A percentile compares a stretch with the other conserved stretches of the same genome.
Evolutionary conservation across 2,797 vertebrate genomes (phyloP).

Genomic region (Phalloptychus januarius): DNA sequence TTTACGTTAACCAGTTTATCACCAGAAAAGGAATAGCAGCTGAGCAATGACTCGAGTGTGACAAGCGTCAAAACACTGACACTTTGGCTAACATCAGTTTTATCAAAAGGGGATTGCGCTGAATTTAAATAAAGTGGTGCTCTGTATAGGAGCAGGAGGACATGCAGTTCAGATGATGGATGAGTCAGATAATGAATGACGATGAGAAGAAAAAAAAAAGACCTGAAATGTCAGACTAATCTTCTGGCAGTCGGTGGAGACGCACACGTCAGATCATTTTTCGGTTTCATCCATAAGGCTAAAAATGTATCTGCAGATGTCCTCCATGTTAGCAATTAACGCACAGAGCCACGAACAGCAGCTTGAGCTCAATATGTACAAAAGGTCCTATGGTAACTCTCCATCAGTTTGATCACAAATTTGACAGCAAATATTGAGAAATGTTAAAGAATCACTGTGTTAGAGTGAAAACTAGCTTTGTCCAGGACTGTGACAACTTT

Average conservation of each 20-base stretch:
- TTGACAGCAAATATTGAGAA: neutral
- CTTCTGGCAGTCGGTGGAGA: conserved; percentile 35
- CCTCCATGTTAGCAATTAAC: neutral
- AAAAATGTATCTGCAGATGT: conserved; percentile 24
- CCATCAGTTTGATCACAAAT: neutral
- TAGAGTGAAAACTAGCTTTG: too few species aligned
- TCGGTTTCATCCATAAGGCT: conserved; percentile 40
- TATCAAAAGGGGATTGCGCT: neutral
- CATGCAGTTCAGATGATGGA: conserved; percentile 28
- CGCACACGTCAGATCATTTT: conserved; percentile 15
- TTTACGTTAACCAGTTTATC: neutral
- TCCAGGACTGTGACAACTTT: too few species aligned
- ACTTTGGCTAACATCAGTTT: neutral
- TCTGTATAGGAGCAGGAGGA: neutral
- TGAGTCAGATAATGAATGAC: conserved; percentile 18
- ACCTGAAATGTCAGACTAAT: conserved; percentile 57
- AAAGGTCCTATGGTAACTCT: neutral
- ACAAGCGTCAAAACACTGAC: neutral
- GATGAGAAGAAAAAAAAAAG: conserved; percentile 10
- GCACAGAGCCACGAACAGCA: neutral
- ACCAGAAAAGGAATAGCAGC: neutral
- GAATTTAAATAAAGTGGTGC: neutral
- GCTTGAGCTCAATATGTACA: neutral
- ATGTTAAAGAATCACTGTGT: neutral
- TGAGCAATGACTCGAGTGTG: neutral